Percentiles rank a stretch among this genome's conserved stretches.
Conservation (phyloP, 1,140 invertebrate species). For the Aplysia californica region DNA sequence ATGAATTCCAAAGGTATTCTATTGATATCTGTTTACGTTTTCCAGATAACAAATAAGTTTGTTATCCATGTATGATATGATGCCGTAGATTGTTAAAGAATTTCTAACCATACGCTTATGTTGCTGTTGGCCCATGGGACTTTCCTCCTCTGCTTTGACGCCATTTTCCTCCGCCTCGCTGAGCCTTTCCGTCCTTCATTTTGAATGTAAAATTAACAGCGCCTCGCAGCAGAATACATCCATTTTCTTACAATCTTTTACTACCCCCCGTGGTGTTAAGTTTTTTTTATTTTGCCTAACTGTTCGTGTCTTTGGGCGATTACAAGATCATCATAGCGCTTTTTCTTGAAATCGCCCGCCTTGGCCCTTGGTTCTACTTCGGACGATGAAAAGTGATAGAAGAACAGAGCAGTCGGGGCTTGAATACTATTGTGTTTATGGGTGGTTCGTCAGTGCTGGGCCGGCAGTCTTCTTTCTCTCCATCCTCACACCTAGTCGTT, state of each 20-base stretch:
- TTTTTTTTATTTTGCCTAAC: background rate
- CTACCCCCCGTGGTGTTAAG: background rate
- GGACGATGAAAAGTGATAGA: background rate
- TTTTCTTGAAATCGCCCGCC: background rate
- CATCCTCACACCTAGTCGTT: background rate
- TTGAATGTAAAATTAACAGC: background rate
- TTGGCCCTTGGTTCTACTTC: background rate
- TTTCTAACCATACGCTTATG: background rate
- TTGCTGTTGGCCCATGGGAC: background rate
- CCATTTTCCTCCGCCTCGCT: constrained; percentile 23
- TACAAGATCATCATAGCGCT: background rate
- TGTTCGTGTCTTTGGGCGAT: background rate
- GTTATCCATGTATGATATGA: background rate
- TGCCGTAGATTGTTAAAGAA: background rate
- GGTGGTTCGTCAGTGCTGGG: no score
- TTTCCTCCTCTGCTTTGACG: constrained; percentile 23
- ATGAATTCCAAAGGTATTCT: constrained; percentile 3
- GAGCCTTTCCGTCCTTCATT: constrained; percentile 24
- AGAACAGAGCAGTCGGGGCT: background rate
- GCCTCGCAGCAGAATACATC: background rate
- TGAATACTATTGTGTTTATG: background rate
- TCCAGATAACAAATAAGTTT: background rate
- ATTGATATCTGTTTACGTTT: background rate
- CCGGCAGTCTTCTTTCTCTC: no score
- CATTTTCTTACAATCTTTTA: background rate